A percentile compares a stretch with the other conserved stretches of the same genome.
These are phyloP conservation scores for Lacanobia wlatinum DNA, from an alignment of 2,888 invertebrate genomes.

Conservation along the genomic window DNA sequence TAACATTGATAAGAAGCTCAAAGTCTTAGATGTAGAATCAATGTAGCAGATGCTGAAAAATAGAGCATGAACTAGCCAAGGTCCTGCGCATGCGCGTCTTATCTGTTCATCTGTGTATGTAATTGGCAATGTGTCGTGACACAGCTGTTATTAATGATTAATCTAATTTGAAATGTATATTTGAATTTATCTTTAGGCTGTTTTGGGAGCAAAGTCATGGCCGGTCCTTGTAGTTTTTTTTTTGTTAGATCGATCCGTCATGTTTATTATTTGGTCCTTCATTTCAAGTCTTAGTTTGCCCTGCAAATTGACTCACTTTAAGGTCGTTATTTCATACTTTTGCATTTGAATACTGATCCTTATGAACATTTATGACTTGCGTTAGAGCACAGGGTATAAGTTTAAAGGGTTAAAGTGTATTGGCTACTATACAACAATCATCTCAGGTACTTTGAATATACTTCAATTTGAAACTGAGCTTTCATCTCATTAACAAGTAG, in stretches of 20 bases:
- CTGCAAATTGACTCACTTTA: not conserved
- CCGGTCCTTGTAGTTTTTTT: not conserved
- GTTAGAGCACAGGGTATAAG: too few species aligned
- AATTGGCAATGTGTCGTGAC: slow-evolving; percentile 55
- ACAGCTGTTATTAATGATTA: slow-evolving; percentile 27
- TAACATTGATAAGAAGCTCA: not conserved
- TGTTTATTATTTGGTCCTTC: not conserved
- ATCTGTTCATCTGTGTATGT: slow-evolving; percentile 57
- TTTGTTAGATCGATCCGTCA: not conserved
- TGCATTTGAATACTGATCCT: too few species aligned
- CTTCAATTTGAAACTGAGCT: too few species aligned
- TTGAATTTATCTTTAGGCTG: not conserved
- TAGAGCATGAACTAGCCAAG: slow-evolving; percentile 55
- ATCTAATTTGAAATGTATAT: slow-evolving; percentile 34
- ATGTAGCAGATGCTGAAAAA: slow-evolving; percentile 46
- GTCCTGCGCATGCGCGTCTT: slow-evolving; percentile 32
- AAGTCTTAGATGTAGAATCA: not conserved
- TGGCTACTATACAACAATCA: too few species aligned
- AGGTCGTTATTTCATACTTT: too few species aligned
- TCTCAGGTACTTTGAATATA: too few species aligned
- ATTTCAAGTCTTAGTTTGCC: too few species aligned
- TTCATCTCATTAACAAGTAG: too few species aligned
- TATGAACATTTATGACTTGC: too few species aligned
- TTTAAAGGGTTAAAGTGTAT: too few species aligned
- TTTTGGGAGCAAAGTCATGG: not conserved